Conservation (phyloP, 2,797 vertebrate species). For the Scolopax rusticola region DNA sequence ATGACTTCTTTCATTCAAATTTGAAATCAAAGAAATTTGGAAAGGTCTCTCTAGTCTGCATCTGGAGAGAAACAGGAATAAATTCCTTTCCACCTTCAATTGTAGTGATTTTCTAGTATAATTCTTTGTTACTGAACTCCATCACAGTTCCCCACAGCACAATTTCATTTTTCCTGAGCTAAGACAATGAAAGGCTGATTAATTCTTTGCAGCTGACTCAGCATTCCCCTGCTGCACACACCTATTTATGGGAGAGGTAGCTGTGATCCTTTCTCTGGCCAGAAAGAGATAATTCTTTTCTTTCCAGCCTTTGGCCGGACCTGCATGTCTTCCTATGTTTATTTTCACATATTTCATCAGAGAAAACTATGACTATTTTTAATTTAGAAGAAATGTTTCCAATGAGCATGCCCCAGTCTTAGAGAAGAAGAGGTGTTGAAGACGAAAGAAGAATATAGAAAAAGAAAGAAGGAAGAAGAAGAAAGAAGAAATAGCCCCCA, state of each 20-base stretch:
- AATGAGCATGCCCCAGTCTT: background rate
- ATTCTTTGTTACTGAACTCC: background rate
- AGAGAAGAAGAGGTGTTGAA: background rate
- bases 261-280: background rate
- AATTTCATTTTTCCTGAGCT: background rate
- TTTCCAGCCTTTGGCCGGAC: background rate
- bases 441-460: no score
- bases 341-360: background rate
- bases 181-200: background rate
- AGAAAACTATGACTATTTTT: background rate
- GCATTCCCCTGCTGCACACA: background rate
- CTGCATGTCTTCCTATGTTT: background rate
- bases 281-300: background rate
- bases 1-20: background rate
- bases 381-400: background rate
- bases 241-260: background rate
- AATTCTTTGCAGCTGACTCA: conserved; percentile 34
- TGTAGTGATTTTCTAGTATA: conserved; percentile 1
- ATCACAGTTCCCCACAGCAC: background rate
- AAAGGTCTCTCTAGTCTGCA: background rate
- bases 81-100: background rate
- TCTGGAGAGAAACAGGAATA: background rate
- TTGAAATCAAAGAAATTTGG: background rate
- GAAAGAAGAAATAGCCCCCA: background rate
- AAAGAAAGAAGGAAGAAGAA: no score